phyloP scores from a whole-genome alignment of 2,888 invertebrate genomes.

The Globia sparganii region DNA sequence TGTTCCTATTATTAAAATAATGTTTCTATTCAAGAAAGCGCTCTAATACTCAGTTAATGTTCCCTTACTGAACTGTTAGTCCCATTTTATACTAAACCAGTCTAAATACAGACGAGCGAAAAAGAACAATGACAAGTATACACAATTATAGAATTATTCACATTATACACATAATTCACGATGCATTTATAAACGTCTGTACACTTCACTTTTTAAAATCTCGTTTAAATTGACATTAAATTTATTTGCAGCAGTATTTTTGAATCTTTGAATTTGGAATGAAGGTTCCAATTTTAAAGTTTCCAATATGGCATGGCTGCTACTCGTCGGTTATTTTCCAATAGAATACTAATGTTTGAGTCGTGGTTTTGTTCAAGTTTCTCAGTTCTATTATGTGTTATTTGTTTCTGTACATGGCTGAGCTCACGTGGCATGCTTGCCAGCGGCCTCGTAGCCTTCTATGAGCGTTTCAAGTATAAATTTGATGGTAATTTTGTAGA shows the following conservation, averaged over 20 bases:
- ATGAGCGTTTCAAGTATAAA: slow-evolving; percentile 96
- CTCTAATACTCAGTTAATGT: slow-evolving; percentile 69
- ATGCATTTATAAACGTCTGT: slow-evolving; percentile 70
- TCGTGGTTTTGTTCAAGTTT: slow-evolving; percentile 39
- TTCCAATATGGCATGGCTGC: slow-evolving; percentile 45
- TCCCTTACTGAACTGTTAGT: slow-evolving; percentile 67
- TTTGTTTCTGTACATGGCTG: slow-evolving; percentile 55
- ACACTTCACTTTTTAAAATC: slow-evolving; percentile 67
- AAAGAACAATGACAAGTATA: slow-evolving; percentile 67
- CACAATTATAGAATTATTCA: slow-evolving; percentile 73
- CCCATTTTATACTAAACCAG: slow-evolving; percentile 61
- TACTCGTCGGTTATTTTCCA: slow-evolving; percentile 31
- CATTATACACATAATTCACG: slow-evolving; percentile 74
- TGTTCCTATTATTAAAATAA: slow-evolving; percentile 70
- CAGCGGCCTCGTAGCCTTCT: slow-evolving; percentile 93
- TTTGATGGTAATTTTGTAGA: slow-evolving; percentile 97
- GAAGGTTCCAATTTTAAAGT: slow-evolving; percentile 60
- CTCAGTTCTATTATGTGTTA: slow-evolving; percentile 48
- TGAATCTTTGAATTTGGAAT: slow-evolving; percentile 57
- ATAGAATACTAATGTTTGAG: slow-evolving; percentile 31
- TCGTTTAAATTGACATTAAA: slow-evolving; percentile 71
- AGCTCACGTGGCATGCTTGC: slow-evolving; percentile 81
- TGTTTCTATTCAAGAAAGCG: slow-evolving; percentile 73
- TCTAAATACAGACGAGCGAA: slow-evolving; percentile 68
- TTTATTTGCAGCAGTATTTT: slow-evolving; percentile 51